A percentile compares a stretch with the other conserved stretches of the same genome.
Evolutionary conservation across 2,888 invertebrate species (phyloP).

Genomic region (Drosophila kanekoi): DNA sequence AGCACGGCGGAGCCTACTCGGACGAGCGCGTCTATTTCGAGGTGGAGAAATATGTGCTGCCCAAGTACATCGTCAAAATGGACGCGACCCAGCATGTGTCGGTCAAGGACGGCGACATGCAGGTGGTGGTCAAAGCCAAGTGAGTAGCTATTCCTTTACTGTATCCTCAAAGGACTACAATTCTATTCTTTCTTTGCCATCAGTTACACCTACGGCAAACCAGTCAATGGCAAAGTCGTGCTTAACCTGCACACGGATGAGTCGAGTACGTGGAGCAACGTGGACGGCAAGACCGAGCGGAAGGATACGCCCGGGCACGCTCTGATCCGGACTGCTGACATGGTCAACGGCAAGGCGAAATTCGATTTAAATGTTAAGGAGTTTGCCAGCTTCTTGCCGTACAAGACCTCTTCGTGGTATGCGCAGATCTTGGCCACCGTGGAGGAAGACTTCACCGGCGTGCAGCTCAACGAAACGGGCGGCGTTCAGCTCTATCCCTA

Average conservation of each 20-base stretch:
- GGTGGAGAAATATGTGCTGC: constrained; percentile 95
- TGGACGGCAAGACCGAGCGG: constrained; percentile 23
- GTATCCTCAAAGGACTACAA: not conserved
- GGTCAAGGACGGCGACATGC: constrained; percentile 92
- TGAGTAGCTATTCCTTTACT: constrained; percentile 51
- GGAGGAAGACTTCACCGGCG: constrained; percentile 93
- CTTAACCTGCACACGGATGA: constrained; percentile 91
- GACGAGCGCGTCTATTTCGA: constrained; percentile 85
- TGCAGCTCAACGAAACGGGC: constrained; percentile 92
- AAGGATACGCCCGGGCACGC: constrained; percentile 56
- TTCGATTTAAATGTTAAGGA: constrained; percentile 78
- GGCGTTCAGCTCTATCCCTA: constrained; percentile 91
- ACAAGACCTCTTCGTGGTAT: constrained; percentile 50
- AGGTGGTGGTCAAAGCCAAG: constrained; percentile 88
- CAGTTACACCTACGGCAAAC: constrained; percentile 91
- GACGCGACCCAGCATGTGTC: constrained; percentile 93
- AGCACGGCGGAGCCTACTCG: constrained; percentile 46
- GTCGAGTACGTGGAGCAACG: constrained; percentile 36
- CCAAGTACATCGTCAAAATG: constrained; percentile 95
- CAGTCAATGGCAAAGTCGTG: constrained; percentile 94
- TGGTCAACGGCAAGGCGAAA: constrained; percentile 82
- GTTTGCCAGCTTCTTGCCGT: constrained; percentile 63
- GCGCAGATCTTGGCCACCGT: constrained; percentile 91
- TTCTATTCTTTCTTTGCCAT: not conserved
- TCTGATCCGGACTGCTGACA: constrained; percentile 67